Evolutionary conservation across 2,113 vertebrate genomes (phyloP), one percentile per base, ranked within the genome.

Genomic region (Calyptomena viridis): DNA sequence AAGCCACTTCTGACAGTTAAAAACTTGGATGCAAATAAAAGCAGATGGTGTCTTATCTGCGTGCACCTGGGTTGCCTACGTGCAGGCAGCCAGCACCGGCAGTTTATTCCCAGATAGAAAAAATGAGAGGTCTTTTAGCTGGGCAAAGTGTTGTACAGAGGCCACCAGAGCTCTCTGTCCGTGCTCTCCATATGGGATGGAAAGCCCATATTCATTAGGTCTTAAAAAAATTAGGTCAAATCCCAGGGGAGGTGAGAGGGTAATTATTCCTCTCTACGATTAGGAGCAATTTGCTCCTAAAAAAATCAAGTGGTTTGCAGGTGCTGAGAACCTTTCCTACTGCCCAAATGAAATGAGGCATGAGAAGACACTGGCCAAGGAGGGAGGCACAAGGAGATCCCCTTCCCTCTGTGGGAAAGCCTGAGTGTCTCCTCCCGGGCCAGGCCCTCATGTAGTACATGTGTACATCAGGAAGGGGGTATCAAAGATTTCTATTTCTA

Each of bases 41-140:
- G 60, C 90, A 96, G 86, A 94, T 90, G 89, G 92, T 62, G 73
- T 73, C 90, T 92, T 97, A 96, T 97, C 96, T 84, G 39, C 1
- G 0, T 2, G 5, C 1, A 8, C 69, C 85, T 5, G 33, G 42
- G 23, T n/a, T 50, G 86, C 89, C 83, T 84, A 50, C 9, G 30
- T 90, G 88, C 90, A 40, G 67, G 66, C 92, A 63, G 88, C 59
- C 92, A 55, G 88, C 1, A 0, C 33, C 0, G 1, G 31, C 6
- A 0, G 80, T 71, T 94, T 60, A 66, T 92, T 92, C 88, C 85
- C 4, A 1, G 55, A 33, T 13, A 76, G 50, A 85, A 68, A 80
- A 92, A 90, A 67, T 1, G 33, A 90, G 50, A 42, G 23, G 11
- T 71, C 59, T 35, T 59, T 35, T 0, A 0, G 42, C 40, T 0